Evolutionary conservation across 2,797 vertebrate species (phyloP).

Genomic region (Mus spretus): DNA sequence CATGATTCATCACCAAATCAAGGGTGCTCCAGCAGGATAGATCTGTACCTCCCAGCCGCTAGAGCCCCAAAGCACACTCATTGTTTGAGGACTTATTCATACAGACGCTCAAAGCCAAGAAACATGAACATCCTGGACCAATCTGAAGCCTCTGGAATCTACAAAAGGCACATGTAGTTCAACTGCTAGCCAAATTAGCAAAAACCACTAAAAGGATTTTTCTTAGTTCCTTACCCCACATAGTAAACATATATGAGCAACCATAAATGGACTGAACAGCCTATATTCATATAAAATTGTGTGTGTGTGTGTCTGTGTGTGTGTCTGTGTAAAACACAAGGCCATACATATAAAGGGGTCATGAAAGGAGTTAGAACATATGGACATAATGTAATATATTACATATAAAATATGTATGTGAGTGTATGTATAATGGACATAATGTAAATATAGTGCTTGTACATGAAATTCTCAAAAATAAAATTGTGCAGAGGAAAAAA

Average conservation of each 20-base stretch:
- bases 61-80: not conserved
- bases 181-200: not conserved
- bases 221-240: not conserved
- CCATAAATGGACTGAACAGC: no score
- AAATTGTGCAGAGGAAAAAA: not conserved
- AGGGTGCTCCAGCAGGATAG: not conserved
- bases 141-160: not conserved
- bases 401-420: no score
- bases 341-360: not conserved
- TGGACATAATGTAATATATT: not conserved
- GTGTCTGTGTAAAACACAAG: not conserved
- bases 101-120: not conserved
- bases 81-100: not conserved
- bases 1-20: not conserved
- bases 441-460: not conserved
- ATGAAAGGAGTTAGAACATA: not conserved
- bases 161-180: not conserved
- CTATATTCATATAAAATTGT: not conserved
- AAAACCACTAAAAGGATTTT: not conserved
- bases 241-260: not conserved
- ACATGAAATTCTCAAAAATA: not conserved
- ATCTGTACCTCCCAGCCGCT: not conserved
- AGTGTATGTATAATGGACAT: not conserved
- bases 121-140: not conserved
- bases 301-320: no score